Percentiles rank a stretch among this genome's conserved stretches.
phyloP scores from a whole-genome alignment of 2,113 vertebrate species.

The Synchiropus splendidus region DNA sequence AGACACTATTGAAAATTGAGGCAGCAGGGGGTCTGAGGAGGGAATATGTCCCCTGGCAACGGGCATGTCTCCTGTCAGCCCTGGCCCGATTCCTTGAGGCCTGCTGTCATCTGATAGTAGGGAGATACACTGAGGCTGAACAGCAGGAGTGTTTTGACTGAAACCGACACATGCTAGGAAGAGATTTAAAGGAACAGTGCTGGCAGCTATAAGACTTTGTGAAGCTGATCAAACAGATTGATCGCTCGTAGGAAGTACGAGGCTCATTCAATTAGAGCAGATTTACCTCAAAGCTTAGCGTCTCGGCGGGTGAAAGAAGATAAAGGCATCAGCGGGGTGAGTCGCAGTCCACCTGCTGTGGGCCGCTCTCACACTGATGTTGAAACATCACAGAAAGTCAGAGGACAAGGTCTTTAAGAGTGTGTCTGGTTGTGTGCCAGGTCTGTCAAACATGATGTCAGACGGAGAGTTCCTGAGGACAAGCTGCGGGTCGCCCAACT shows the following conservation, averaged over 20 bases:
- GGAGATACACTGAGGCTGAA: constrained; percentile 11
- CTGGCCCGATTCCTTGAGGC: constrained; percentile 49
- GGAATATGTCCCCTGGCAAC: constrained; percentile 42
- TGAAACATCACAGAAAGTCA: too few species aligned
- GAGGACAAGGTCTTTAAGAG: background rate
- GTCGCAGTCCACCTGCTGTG: too few species aligned
- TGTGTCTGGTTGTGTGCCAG: constrained; percentile 63
- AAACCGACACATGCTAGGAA: constrained; percentile 10
- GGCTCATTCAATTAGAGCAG: constrained; percentile 51
- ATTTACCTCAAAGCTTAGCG: constrained; percentile 37
- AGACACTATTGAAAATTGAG: background rate
- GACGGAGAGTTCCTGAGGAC: constrained; percentile 96
- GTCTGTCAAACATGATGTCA: constrained; percentile 99
- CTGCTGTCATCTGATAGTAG: constrained; percentile 53
- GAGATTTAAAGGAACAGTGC: constrained; percentile 23
- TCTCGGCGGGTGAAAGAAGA: constrained; percentile 26
- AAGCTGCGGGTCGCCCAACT: constrained; percentile 96
- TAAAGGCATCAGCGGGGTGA: constrained; percentile 22
- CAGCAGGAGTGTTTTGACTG: constrained; percentile 43
- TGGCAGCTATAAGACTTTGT: constrained; percentile 33
- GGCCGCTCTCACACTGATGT: too few species aligned
- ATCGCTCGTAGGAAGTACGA: constrained; percentile 16
- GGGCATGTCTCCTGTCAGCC: constrained; percentile 47
- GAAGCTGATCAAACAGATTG: constrained; percentile 10
- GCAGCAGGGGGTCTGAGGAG: constrained; percentile 21